Evolutionary conservation across 2,113 vertebrate genomes (phyloP).

Genomic region (Heliornis fulica): DNA sequence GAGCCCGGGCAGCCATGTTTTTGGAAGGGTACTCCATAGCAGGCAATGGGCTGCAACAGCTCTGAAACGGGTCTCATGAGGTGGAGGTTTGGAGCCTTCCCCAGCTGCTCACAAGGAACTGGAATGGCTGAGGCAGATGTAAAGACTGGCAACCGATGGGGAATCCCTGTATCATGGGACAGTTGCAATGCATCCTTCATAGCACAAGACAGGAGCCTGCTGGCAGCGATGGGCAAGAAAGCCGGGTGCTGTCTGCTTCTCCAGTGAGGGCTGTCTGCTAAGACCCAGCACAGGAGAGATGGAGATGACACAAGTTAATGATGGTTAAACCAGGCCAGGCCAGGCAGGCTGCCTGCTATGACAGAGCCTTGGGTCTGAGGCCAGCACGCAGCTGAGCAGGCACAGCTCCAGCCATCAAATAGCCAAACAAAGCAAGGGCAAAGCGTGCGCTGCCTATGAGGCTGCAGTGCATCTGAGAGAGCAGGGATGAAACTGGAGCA

Average conservation of each 20-base stretch:
- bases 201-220: background rate
- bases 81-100: background rate
- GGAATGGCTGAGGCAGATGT: background rate
- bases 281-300: background rate
- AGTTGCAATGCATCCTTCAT: background rate
- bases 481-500: background rate
- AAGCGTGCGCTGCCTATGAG: background rate
- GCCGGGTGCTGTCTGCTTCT: background rate
- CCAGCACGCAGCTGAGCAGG: background rate
- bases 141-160: accelerated
- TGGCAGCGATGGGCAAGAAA: background rate
- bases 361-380: background rate
- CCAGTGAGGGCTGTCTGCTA: background rate
- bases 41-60: background rate
- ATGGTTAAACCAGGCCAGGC: background rate
- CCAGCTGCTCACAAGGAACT: background rate
- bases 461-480: background rate
- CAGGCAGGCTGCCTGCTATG: background rate
- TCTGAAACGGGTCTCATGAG: background rate
- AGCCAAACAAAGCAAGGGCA: background rate
- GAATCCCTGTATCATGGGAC: background rate
- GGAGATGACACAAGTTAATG: background rate
- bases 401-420: background rate
- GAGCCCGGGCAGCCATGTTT: background rate
- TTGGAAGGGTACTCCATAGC: background rate